Conservation (phyloP, 1,140 invertebrate genomes). For the Scaptomyza graminum region DNA sequence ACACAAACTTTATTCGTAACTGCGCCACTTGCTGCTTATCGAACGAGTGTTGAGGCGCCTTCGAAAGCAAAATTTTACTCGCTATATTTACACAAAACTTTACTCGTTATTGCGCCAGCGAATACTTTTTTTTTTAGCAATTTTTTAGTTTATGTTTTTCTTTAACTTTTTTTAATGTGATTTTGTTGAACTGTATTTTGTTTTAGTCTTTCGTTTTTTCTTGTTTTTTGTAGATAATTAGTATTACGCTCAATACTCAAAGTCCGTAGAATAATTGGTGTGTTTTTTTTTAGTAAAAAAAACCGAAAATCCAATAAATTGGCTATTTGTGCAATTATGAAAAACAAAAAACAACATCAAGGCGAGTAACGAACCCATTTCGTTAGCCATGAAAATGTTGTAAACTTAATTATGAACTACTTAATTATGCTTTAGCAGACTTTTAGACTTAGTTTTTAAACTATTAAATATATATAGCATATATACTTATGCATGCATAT, state of each 20-base stretch:
- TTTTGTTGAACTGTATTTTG: constrained; percentile 62
- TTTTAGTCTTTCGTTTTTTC: constrained; percentile 48
- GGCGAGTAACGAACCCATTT: constrained; percentile 4
- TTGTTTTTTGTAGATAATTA: constrained; percentile 39
- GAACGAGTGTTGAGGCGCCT: constrained; percentile 19
- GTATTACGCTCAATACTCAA: constrained; percentile 70
- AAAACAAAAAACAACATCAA: constrained; percentile 31
- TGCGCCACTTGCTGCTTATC: not conserved
- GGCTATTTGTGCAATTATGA: constrained; percentile 79
- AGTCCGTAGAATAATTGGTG: constrained; percentile 69
- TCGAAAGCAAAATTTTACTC: constrained; percentile 35
- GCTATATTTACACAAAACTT: constrained; percentile 4
- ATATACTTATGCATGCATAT: constrained; percentile 13
- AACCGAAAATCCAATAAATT: constrained; percentile 63
- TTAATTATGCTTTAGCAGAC: constrained; percentile 64
- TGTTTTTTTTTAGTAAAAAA: constrained; percentile 48
- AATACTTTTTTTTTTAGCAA: not conserved
- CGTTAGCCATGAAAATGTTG: constrained; percentile 50
- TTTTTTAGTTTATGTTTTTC: constrained; percentile 28
- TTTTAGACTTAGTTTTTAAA: constrained; percentile 22
- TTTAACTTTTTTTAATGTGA: constrained; percentile 60
- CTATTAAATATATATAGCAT: not conserved
- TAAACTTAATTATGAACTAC: constrained; percentile 73
- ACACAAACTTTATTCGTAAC: too few species aligned
- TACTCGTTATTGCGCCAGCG: constrained; percentile 4